Evolutionary conservation across 2,113 vertebrate species (phyloP).

Genomic region (Microtus richardsoni): DNA sequence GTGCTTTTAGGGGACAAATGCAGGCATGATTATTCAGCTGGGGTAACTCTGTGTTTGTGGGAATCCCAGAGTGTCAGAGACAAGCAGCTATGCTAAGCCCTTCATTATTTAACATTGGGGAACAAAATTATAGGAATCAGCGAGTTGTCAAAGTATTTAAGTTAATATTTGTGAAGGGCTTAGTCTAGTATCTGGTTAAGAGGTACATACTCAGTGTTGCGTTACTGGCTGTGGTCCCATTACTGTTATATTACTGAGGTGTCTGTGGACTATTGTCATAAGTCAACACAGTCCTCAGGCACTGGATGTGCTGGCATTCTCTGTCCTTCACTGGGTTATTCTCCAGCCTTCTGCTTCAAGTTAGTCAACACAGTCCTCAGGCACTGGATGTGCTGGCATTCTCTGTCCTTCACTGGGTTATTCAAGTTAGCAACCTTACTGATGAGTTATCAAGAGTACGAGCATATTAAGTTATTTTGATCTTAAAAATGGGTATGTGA

Average conservation of each 20-base stretch:
- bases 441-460: background rate
- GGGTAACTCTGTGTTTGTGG: background rate
- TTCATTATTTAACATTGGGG: slow-evolving; percentile 11
- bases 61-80: background rate
- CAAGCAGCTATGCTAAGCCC: background rate
- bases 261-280: background rate
- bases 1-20: background rate
- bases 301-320: background rate
- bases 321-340: background rate
- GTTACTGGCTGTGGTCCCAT: background rate
- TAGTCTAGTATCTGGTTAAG: background rate
- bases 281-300: background rate
- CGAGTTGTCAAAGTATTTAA: slow-evolving; percentile 1
- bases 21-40: background rate
- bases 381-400: background rate
- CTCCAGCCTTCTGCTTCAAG: background rate
- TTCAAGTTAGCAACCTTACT: background rate
- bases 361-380: background rate
- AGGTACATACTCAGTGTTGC: background rate
- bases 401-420: background rate
- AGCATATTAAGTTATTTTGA: background rate
- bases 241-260: background rate
- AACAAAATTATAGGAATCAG: background rate
- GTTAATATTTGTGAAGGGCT: background rate
- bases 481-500: slow-evolving; percentile 14